Conservation (phyloP, 2,888 invertebrate genomes). For the Folsomia manolachei region DNA sequence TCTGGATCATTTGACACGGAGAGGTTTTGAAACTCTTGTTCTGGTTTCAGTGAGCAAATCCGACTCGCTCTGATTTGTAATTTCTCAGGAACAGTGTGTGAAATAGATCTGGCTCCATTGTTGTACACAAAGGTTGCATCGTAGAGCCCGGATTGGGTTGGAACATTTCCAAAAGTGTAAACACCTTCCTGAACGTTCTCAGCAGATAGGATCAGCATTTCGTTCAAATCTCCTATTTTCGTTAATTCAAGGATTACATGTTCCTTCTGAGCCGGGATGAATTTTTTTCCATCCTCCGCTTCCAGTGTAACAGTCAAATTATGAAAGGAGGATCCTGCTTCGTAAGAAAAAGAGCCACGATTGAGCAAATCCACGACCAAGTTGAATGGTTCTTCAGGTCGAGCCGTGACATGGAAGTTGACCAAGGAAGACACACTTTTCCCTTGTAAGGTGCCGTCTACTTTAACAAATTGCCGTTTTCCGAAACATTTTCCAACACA, state of each 20-base stretch:
- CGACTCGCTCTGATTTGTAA: background rate
- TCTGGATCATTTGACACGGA: background rate
- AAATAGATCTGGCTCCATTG: background rate
- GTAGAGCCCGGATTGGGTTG: background rate
- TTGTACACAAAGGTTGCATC: background rate
- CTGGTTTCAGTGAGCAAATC: background rate
- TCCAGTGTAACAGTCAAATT: background rate
- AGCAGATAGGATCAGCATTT: background rate
- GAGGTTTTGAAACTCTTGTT: background rate
- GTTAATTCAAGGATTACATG: background rate
- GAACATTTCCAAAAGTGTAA: background rate
- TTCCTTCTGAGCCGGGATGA: background rate
- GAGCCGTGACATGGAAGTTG: background rate
- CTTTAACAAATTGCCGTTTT: background rate
- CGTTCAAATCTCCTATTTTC: background rate
- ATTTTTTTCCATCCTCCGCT: background rate
- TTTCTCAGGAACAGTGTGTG: background rate
- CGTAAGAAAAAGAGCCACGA: background rate
- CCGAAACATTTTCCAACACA: background rate
- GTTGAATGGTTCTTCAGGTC: background rate
- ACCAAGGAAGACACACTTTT: background rate
- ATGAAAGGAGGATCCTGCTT: background rate
- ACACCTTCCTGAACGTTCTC: background rate
- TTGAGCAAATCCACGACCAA: background rate
- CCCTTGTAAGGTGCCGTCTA: background rate